Conservation (phyloP, 2,888 invertebrate species). For the Sisyra nigra region DNA sequence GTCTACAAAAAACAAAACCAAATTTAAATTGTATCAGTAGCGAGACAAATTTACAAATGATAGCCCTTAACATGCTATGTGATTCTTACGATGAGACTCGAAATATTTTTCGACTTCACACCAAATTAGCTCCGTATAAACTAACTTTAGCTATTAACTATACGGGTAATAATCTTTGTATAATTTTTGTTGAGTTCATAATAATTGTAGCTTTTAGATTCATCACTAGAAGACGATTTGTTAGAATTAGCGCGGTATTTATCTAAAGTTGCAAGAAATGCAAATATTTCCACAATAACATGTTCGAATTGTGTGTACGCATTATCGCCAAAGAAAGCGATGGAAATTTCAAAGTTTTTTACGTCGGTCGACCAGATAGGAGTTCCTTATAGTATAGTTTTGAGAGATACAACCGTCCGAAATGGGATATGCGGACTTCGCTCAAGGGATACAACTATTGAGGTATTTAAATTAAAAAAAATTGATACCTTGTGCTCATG, state of each 20-base stretch:
- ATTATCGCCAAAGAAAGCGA: constrained; percentile 15
- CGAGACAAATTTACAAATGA: constrained; percentile 31
- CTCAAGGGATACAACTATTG: constrained; percentile 47
- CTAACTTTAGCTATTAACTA: constrained; percentile 41
- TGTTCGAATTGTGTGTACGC: constrained; percentile 17
- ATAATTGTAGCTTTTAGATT: constrained; percentile 14
- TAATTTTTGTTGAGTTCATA: neutral
- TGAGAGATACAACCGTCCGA: constrained; percentile 47
- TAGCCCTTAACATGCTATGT: constrained; percentile 36
- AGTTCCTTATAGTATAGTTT: constrained; percentile 54
- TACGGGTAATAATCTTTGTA: constrained; percentile 20
- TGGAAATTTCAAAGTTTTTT: constrained; percentile 19
- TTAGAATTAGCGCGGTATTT: constrained; percentile 37
- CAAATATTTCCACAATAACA: constrained; percentile 26
- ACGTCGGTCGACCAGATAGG: constrained; percentile 41
- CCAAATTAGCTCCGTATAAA: constrained; percentile 62
- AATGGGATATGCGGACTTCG: constrained; percentile 52
- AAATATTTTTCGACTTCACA: constrained; percentile 40
- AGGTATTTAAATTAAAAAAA: constrained; percentile 27
- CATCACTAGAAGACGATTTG: constrained; percentile 26
- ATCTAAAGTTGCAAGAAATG: constrained; percentile 31
- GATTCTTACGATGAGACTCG: constrained; percentile 37
- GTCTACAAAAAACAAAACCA: constrained; percentile 18
- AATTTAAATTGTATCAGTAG: constrained; percentile 24
- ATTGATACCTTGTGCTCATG: neutral